These are phyloP conservation scores for Stenchaetothrips biformis DNA, from an alignment of 2,888 invertebrate genomes.

Conservation along the genomic window DNA sequence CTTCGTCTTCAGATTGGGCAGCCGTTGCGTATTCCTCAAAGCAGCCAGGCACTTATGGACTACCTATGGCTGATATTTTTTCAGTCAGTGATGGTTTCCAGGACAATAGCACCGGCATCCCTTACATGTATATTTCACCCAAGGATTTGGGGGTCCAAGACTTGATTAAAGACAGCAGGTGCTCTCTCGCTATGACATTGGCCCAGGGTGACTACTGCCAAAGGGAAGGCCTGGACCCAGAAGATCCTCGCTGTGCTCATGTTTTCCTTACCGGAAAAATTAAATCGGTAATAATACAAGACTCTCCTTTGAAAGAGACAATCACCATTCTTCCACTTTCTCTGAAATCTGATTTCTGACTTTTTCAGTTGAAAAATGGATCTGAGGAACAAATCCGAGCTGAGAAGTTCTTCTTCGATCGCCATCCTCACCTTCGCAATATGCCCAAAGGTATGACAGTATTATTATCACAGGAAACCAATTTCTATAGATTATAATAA, in stretches of 20 bases:
- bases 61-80: constrained; percentile 64
- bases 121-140: constrained; percentile 69
- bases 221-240: constrained; percentile 59
- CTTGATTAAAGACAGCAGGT: constrained; percentile 58
- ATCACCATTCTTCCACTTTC: neutral
- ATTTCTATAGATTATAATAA: constrained; percentile 16
- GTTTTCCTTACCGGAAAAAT: constrained; percentile 65
- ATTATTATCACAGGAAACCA: neutral
- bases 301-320: constrained; percentile 11
- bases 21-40: constrained; percentile 65
- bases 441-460: neutral
- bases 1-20: constrained; percentile 59
- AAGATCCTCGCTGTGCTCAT: constrained; percentile 72
- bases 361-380: constrained; percentile 52
- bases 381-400: constrained; percentile 57
- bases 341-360: constrained; percentile 33
- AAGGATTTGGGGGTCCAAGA: constrained; percentile 65
- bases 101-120: constrained; percentile 63
- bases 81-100: constrained; percentile 66
- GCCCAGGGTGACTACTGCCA: constrained; percentile 65
- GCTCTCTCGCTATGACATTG: constrained; percentile 63
- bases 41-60: constrained; percentile 55
- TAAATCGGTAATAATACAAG: constrained; percentile 50
- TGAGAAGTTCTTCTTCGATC: constrained; percentile 57
- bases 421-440: constrained; percentile 54